Evolutionary conservation across 2,797 vertebrate species (phyloP).

Genomic region (Melanotaenia boesemani): DNA sequence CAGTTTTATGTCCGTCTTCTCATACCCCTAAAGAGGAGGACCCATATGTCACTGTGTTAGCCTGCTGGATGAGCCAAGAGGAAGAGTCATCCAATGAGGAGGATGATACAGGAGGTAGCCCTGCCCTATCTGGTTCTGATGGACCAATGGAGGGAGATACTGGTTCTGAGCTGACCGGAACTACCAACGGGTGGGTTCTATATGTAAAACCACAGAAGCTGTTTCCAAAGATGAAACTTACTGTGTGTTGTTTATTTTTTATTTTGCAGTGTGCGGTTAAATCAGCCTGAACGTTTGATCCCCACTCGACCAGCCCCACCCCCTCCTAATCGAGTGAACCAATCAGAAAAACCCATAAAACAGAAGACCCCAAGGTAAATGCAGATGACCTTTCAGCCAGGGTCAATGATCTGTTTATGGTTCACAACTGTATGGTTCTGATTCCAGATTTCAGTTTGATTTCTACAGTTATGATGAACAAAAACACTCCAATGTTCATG

Average conservation of each 20-base stretch:
- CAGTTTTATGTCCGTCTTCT: constrained; percentile 14
- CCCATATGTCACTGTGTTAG: constrained; percentile 28
- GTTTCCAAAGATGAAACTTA: neutral
- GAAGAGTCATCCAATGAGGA: constrained; percentile 78
- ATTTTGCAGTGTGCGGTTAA: neutral
- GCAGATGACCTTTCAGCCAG: too few relatives aligned
- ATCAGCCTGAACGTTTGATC: neutral
- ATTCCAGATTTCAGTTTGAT: too few relatives aligned
- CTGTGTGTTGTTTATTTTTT: neutral
- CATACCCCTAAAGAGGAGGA: constrained; percentile 10
- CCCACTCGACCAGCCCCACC: constrained; percentile 44
- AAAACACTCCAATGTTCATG: too few relatives aligned
- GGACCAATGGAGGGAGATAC: constrained; percentile 20
- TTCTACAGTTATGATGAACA: too few relatives aligned
- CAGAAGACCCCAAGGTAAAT: constrained; percentile 72
- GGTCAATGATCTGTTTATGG: neutral
- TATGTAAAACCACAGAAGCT: neutral
- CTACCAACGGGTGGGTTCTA: constrained; percentile 32
- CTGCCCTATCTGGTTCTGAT: neutral
- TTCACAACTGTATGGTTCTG: too few relatives aligned
- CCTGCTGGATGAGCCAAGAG: constrained; percentile 61
- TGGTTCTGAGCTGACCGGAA: neutral
- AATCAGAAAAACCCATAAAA: constrained; percentile 38
- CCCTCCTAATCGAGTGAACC: constrained; percentile 22
- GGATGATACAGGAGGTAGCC: constrained; percentile 35